These are phyloP conservation scores for Entomobrya multifasciata DNA, from an alignment of 2,888 invertebrate species.

Conservation along the genomic window DNA sequence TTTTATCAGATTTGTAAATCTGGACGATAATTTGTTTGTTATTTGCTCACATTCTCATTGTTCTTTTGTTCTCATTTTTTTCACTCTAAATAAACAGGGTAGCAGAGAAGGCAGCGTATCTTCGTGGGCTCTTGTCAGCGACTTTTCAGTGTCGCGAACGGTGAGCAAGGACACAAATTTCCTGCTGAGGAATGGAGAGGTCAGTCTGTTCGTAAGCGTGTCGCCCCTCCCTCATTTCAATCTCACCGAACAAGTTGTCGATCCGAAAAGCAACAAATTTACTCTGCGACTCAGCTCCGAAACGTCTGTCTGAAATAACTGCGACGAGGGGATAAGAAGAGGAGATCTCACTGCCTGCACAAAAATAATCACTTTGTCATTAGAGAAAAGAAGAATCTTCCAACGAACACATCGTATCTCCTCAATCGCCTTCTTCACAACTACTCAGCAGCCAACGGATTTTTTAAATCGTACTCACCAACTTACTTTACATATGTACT, in stretches of 20 bases:
- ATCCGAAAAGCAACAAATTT: conserved; percentile 97
- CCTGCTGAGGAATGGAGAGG: conserved; percentile 95
- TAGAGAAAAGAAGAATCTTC: not conserved
- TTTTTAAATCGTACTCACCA: not conserved
- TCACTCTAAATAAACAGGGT: conserved; percentile 66
- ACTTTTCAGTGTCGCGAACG: conserved; percentile 93
- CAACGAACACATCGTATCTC: too few relatives aligned
- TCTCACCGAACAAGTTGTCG: conserved; percentile 96
- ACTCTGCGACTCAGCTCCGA: conserved; percentile 96
- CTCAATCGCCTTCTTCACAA: not conserved
- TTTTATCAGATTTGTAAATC: not conserved
- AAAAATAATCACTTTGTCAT: conserved; percentile 38
- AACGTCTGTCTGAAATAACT: conserved; percentile 92
- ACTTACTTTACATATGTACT: not conserved
- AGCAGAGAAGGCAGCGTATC: conserved; percentile 84
- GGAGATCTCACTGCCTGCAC: not conserved
- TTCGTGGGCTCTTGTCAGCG: conserved; percentile 97
- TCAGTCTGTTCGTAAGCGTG: conserved; percentile 93
- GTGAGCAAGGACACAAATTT: conserved; percentile 92
- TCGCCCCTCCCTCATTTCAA: conserved; percentile 95
- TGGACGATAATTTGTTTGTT: conserved; percentile 32
- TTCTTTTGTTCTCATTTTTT: not conserved
- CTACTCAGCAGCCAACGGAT: conserved; percentile 1
- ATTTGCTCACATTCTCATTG: conserved; percentile 11
- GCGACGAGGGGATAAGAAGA: not conserved